A percentile compares a stretch with the other conserved stretches of the same genome.
These are phyloP conservation scores for Gallinago solitaria DNA, from an alignment of 2,797 vertebrate species.

Conservation along the genomic window DNA sequence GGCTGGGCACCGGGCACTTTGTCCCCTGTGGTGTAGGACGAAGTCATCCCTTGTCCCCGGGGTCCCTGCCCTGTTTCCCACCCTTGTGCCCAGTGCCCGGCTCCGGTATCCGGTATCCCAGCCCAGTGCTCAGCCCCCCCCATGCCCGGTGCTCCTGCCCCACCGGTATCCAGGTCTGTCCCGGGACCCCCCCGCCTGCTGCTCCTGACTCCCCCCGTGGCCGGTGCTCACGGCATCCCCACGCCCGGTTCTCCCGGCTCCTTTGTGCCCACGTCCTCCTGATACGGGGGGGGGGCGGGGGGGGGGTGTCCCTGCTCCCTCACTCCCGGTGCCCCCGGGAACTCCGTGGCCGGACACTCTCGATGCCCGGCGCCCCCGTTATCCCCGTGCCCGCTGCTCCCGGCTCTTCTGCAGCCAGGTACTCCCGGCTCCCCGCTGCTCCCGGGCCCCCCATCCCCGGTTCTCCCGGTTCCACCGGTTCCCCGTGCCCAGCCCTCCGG, in stretches of 20 bases:
- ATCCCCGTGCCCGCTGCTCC: not conserved
- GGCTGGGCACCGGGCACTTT: accelerated
- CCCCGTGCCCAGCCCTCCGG: not conserved
- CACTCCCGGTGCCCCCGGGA: not conserved
- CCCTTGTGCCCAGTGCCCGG: not conserved
- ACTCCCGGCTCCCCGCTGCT: not conserved
- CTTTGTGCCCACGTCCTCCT: not conserved
- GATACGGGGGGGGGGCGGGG: too few relatives aligned
- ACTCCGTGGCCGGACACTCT: too few relatives aligned
- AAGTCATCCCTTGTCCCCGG: not conserved
- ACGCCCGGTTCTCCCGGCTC: not conserved
- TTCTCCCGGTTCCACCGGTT: not conserved
- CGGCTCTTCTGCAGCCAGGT: not conserved
- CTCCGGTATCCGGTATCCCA: too few relatives aligned
- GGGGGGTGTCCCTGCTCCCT: too few relatives aligned
- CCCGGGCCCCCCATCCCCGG: not conserved
- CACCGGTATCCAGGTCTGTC: not conserved
- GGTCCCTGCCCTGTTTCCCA: not conserved
- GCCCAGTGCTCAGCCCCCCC: not conserved
- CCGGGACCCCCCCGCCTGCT: accelerated
- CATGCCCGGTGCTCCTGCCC: accelerated
- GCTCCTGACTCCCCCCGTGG: too few relatives aligned
- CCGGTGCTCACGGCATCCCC: not conserved
- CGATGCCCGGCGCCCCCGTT: not conserved
- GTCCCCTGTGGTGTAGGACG: not conserved